phyloP scores from a whole-genome alignment of 2,113 vertebrate species.

The Forbesichthys agassizii region DNA sequence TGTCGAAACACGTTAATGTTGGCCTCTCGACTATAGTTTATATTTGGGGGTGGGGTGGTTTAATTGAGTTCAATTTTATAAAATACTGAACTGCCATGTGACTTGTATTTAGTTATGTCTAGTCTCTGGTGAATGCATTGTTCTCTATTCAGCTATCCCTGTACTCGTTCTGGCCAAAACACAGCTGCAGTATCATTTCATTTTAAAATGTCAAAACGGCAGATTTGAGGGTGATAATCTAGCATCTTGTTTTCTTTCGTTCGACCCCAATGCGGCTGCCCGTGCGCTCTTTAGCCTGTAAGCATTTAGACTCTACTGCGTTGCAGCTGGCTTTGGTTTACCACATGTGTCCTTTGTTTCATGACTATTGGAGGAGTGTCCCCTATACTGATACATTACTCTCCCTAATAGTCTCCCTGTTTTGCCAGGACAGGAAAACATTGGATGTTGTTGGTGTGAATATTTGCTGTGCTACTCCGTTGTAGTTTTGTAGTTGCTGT shows the following conservation, averaged over 20 bases:
- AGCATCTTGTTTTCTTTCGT: not conserved
- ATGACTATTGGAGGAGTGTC: slow-evolving; percentile 41
- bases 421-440: slow-evolving; percentile 35
- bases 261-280: not conserved
- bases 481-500: not conserved
- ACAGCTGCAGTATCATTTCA: not conserved
- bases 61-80: too few species aligned
- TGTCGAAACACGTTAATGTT: too few species aligned
- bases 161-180: not conserved
- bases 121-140: not conserved
- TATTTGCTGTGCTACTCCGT: not conserved
- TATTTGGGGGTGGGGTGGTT: too few species aligned
- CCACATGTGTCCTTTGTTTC: slow-evolving; percentile 24
- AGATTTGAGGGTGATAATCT: not conserved
- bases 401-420: slow-evolving; percentile 41
- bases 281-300: not conserved
- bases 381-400: slow-evolving; percentile 39
- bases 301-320: not conserved
- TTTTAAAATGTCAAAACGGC: not conserved
- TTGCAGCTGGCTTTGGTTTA: slow-evolving; percentile 47
- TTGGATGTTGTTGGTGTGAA: slow-evolving; percentile 9
- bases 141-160: not conserved
- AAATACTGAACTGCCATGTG: not conserved
- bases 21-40: too few species aligned
- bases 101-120: not conserved